Evolutionary conservation across 1,140 invertebrate genomes (phyloP), one percentile per base, ranked within the genome.

Genomic region (Zaprionus capensis): DNA sequence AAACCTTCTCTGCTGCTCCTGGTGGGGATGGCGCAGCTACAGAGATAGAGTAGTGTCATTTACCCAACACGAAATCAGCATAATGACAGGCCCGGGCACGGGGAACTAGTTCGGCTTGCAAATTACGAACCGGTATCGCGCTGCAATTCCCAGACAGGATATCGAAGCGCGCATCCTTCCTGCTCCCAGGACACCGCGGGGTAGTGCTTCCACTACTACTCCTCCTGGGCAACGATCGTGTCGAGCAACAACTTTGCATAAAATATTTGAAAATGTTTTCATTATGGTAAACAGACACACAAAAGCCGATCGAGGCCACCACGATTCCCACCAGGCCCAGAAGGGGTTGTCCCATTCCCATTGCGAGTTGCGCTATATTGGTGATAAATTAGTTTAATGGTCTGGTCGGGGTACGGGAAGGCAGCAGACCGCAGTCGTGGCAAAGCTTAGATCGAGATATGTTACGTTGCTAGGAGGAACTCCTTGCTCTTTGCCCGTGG

Each of bases 241-340:
- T 84, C 85, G 80, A 69, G 59, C 70, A 69, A 69, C 72, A 82
- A 88, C 85, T 88, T 84, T 88, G 85, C 85, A 90, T 90, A 90
- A 90, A 90, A 90, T 90, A 85, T 90, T 90, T 90, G 86, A 90
- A 88, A 90, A 90, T 90, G 85, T 90, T 90, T 90, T 90, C 85
- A 90, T 90, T 90, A 90, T 90, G 83, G 81, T 87, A 87, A 87
- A 77, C 76, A 87, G 83, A 90, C 85, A 90, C 78, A 84, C 80
- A 87, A 83, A 83, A 78, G 84, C 76, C 83, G 70, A 76, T 73
- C 74, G 55, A 56, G 56, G 56, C 7, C 9, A 31, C 7, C 24
- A 24, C 66, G 56, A 58, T 83, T 83, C 81, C 81, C 82, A 85
- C 82, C 66, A 63, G 15, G 38, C 55, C 61, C 49, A 53, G 41